Percentiles rank a stretch among this genome's conserved stretches.
These are phyloP conservation scores for Chaetops frenatus DNA, from an alignment of 2,113 vertebrate genomes.

Conservation along the genomic window DNA sequence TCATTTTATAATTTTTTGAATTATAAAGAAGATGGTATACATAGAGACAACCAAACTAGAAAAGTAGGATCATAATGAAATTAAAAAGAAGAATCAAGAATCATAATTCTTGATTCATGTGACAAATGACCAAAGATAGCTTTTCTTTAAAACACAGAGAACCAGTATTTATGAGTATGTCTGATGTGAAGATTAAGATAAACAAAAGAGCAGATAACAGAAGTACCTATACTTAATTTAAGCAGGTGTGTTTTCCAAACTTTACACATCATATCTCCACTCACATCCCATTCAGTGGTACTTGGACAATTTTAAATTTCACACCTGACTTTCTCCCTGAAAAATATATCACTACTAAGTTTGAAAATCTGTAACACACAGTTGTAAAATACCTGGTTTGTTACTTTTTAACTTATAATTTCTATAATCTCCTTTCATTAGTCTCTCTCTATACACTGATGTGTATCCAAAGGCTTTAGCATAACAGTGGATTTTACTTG, in stretches of 20 bases:
- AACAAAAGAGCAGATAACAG: neutral
- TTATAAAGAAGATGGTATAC: neutral
- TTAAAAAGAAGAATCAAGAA: neutral
- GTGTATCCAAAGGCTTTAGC: neutral
- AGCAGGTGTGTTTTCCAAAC: neutral
- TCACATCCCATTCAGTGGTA: neutral
- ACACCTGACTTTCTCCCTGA: neutral
- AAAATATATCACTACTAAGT: neutral
- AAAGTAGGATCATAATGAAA: neutral
- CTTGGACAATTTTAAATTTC: neutral
- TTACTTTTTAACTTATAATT: neutral
- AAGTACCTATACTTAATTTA: neutral
- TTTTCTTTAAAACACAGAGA: neutral
- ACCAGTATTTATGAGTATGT: neutral
- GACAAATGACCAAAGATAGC: neutral
- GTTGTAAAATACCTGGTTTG: neutral
- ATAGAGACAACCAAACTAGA: neutral
- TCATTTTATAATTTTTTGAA: neutral
- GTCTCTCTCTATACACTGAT: neutral
- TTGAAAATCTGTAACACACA: neutral
- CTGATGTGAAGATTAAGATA: neutral
- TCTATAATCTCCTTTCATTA: neutral
- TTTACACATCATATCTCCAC: neutral
- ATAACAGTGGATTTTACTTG: neutral
- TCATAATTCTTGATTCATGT: neutral